These are phyloP conservation scores for Drosophila hydei DNA, from an alignment of 1,140 invertebrate species.

Conservation along the genomic window DNA sequence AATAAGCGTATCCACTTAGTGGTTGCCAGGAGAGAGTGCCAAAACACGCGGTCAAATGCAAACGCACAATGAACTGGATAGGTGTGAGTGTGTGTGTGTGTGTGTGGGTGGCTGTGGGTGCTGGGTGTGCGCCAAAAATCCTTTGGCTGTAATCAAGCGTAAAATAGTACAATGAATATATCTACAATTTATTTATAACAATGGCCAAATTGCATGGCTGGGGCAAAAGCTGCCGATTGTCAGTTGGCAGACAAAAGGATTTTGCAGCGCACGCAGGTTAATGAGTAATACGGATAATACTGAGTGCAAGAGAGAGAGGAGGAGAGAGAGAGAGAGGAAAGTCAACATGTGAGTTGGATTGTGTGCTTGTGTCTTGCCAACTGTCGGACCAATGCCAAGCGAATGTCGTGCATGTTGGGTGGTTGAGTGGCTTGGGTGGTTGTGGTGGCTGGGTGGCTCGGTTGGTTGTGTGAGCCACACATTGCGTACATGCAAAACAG, in stretches of 20 bases:
- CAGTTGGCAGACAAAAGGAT: constrained; percentile 70
- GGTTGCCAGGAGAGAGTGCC: constrained; percentile 79
- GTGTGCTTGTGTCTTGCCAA: constrained; percentile 40
- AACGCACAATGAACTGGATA: constrained; percentile 55
- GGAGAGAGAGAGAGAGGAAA: not conserved
- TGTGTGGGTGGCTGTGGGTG: constrained; percentile 39
- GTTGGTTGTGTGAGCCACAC: constrained; percentile 15
- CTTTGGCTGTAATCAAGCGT: constrained; percentile 78
- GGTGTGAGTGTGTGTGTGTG: not conserved
- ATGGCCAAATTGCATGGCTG: constrained; percentile 49
- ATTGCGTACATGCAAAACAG: constrained; percentile 72
- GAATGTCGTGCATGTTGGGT: not conserved
- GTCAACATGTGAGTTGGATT: constrained; percentile 4
- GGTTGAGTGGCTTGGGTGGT: not conserved
- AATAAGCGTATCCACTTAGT: constrained; percentile 82
- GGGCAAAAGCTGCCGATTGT: constrained; percentile 63
- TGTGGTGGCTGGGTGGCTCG: not conserved
- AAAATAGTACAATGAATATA: constrained; percentile 83
- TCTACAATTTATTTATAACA: constrained; percentile 79
- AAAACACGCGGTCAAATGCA: constrained; percentile 76
- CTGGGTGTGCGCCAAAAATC: constrained; percentile 62
- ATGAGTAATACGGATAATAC: constrained; percentile 55
- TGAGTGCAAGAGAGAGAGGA: constrained; percentile 1
- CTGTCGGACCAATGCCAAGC: constrained; percentile 23
- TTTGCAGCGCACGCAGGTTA: constrained; percentile 63